Conservation (phyloP, 2,888 invertebrate species). For the Aethes cnicana region DNA sequence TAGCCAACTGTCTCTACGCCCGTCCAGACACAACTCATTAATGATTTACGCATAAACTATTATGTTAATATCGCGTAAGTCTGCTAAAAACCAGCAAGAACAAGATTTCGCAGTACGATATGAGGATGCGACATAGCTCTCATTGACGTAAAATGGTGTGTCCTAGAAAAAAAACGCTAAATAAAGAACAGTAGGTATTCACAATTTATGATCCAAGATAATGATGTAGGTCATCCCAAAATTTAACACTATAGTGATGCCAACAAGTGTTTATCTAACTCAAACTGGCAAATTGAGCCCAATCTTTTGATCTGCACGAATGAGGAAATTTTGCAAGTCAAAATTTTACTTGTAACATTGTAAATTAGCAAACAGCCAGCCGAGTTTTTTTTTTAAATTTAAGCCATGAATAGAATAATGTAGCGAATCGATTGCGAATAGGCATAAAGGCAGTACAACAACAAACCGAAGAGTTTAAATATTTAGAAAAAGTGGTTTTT, state of each 20-base stretch:
- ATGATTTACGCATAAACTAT: no score
- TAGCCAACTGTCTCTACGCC: no score
- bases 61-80: conserved; percentile 5
- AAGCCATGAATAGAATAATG: no score
- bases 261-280: conserved; percentile 11
- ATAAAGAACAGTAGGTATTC: conserved; percentile 15
- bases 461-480: not conserved
- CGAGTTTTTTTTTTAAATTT: no score
- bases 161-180: conserved; percentile 25
- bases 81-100: not conserved
- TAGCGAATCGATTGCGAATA: no score
- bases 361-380: not conserved
- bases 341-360: no score
- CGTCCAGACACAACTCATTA: no score
- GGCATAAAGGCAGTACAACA: no score
- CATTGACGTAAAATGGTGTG: conserved; percentile 15
- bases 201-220: conserved; percentile 26
- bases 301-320: not conserved
- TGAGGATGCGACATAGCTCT: conserved; percentile 27
- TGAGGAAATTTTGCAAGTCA: no score
- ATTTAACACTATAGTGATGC: not conserved
- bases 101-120: conserved; percentile 8
- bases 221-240: conserved; percentile 29
- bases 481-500: not conserved
- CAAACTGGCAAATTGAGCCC: conserved; percentile 2